Evolutionary conservation across 2,888 invertebrate genomes (phyloP), one percentile per base, ranked within the genome.

Genomic region (Emesis castigata): DNA sequence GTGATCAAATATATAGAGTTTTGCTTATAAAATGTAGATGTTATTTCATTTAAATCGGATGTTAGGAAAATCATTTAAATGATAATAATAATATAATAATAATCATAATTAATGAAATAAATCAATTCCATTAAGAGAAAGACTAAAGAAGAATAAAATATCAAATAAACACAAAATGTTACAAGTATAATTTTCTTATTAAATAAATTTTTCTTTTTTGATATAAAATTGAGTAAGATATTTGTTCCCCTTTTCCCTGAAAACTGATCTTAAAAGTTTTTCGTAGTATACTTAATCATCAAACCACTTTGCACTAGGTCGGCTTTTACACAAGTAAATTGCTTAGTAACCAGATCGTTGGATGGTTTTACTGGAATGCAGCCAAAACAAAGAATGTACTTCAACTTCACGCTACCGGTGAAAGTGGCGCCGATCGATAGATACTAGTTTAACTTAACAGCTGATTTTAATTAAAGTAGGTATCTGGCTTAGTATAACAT

Each of bases 401-500:
- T 86, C 84, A 88, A 11, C 85, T 90, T 90, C 88, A 89, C 90
- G 86, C 89, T 75, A 86, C 88, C 89, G 92, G 88, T 91, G 93
- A 94, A 93, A 85, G 85, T 86, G 81, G 83, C 80, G 84, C 86
- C 88, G 92, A 93, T 94, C 94, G 91, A 94, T 94, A 93, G 73
- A 85, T 86, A 87, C 89, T 88, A 84, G 86, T 85, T 34, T 74
- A 88, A 87, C 84, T 87, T 86, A 92, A 91, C 93, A 93, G 92
- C 92, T 94, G 92, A 92, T 92, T 87, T 79, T 70, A 80, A 86
- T 82, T 82, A 72, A 82, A 73, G 69, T 58, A 31, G 14, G 16
- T 75, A 84, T 74, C 75, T 74, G 58, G 9, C 31, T 34, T 34
- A 75, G 75, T 83, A 79, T 31, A 31, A 31, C 8, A 8, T 8